Evolutionary conservation across 1,140 invertebrate genomes (phyloP), one percentile per base, ranked within the genome.

Genomic region (Periplaneta americana): DNA sequence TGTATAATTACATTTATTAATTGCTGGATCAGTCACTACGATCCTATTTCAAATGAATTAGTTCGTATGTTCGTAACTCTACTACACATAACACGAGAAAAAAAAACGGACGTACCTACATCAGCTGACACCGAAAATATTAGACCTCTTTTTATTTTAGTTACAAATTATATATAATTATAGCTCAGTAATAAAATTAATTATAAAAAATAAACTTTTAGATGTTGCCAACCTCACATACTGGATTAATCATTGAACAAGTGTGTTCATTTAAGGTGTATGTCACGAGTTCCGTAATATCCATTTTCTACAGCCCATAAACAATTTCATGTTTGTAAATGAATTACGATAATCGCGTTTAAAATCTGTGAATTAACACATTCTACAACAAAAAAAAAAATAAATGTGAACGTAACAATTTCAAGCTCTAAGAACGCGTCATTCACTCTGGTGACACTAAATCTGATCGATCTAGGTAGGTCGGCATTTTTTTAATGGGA

Each of bases 381-480:
- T 66, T 66, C n/a, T 1, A 28, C 48, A 8, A 8, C 2, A 22
- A 2, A n/a, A 57, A 3, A 66, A 66, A 66, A 66, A 66, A 66
- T 66, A 66, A 22, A 66, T 66, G n/a, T 66, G 2, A n/a, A 77
- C 75, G n/a, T 28, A 33, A 33, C 18, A 28, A 15, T 17, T 6
- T 32, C 2, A n/a, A 6, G 31, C 3, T 36, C 28, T n/a, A 34
- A 31, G 75, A 31, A 31, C 31, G 75, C 75, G 75, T 31, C 75
- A 34, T 9, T 10, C 75, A 77, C n/a, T 18, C 33, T 34, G 28
- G 18, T 75, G 35, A 28, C 33, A 36, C 75, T 4, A 77, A 77
- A 77, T 77, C 75, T 34, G 75, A 77, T 77, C 75, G 75, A 77
- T 77, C 33, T 77, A 77, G 32, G 75, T 13, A 77, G n/a, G 33